Base-by-base conservation (phyloP, 2,113 vertebrate species). In the Trochalopteron elliotii region DNA sequence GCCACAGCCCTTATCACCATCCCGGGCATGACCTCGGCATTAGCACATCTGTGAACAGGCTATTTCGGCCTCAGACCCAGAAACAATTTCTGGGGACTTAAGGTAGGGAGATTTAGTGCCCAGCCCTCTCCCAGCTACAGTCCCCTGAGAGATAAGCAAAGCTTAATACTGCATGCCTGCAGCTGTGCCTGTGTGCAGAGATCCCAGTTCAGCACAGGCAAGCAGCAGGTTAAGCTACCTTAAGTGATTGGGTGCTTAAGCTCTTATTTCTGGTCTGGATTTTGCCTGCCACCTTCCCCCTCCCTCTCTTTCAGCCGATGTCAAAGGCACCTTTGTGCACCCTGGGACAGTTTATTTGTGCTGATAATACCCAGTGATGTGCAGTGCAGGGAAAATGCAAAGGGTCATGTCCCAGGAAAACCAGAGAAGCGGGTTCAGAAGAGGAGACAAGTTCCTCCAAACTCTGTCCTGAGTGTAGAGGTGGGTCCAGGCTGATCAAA, bases 151-250 rank as follows among this genome's bases (percentile, higher is more conserved):
- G 63, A 88, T 83, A 69, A 90, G 22, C 8, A 61, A 53, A 44
- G 37, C 47, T 85, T 24, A 76, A 49, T 7, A 15, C 22, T 39
- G 11, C 3, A 2, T 9, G n/a, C 14, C 7, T 45, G 49, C 0
- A 4, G 45, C 87, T 78, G 21, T 75, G 68, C 44, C 49, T 33
- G 45, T 7, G 44, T 28, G 23, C 76, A 79, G 89, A 61, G 57
- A 19, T 55, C 76, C 65, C 88, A 87, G 92, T 72, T 83, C 87
- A 90, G 80, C 33, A 87, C 76, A 5, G 4, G 59, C 53, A n/a
- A 64, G 35, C 57, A 86, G 76, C 76, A 97, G 76, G 68, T 83
- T 95, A 93, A 96, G 92, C 80, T 70, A 95, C 86, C 85, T 83
- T 72, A 86, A 96, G 80, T 27, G 52, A 83, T 21, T 86, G 79